These are phyloP conservation scores for Dendrolimus houi DNA, from an alignment of 2,888 invertebrate genomes.

Conservation along the genomic window DNA sequence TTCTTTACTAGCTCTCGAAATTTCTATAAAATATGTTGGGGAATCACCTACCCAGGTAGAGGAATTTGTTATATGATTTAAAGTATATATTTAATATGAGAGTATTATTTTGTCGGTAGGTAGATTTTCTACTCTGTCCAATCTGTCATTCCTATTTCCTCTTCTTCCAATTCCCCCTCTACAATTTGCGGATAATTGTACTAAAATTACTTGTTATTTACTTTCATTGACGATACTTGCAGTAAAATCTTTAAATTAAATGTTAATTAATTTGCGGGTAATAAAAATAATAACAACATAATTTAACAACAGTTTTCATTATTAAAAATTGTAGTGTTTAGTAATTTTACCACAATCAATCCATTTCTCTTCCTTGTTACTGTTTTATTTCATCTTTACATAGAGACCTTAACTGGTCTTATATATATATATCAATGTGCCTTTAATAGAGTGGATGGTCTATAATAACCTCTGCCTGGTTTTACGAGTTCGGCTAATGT, in stretches of 20 bases:
- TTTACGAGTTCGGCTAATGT: neutral
- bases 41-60: neutral
- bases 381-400: neutral
- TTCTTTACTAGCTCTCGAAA: too few species aligned
- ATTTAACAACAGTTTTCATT: too few species aligned
- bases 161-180: too few species aligned
- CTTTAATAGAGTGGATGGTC: neutral
- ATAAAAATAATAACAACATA: neutral
- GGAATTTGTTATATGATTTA: neutral
- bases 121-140: too few species aligned
- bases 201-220: too few species aligned
- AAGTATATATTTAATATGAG: neutral
- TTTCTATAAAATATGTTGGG: too few species aligned
- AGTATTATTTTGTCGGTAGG: neutral
- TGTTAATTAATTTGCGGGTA: neutral
- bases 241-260: neutral
- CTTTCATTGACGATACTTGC: too few species aligned
- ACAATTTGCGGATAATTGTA: too few species aligned
- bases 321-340: too few species aligned
- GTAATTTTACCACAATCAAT: too few species aligned
- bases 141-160: too few species aligned
- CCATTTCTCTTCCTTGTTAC: neutral
- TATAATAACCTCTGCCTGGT: neutral
- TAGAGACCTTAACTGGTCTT: neutral
- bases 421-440: neutral